Conservation (phyloP, 1,140 invertebrate genomes). For the Polyergus mexicanus region DNA sequence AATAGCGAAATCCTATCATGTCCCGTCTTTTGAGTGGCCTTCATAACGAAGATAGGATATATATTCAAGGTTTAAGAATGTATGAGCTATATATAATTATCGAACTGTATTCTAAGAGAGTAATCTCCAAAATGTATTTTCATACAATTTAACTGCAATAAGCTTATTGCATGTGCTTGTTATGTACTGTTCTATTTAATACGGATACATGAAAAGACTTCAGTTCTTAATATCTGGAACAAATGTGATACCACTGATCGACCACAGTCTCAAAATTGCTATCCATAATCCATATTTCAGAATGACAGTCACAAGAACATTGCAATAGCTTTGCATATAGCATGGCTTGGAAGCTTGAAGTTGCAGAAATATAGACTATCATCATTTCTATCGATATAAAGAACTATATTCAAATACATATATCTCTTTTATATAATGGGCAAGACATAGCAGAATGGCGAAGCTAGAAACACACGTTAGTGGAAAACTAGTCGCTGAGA, state of each 20-base stretch:
- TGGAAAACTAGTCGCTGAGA: slow-evolving; percentile 25
- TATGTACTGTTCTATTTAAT: slow-evolving; percentile 27
- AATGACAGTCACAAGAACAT: slow-evolving; percentile 63
- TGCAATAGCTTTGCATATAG: slow-evolving; percentile 64
- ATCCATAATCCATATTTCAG: slow-evolving; percentile 51
- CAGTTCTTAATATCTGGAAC: neutral
- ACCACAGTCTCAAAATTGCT: slow-evolving; percentile 13
- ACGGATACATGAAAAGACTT: slow-evolving; percentile 21
- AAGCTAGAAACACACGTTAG: neutral
- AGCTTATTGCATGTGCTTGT: slow-evolving; percentile 72
- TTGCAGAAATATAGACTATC: slow-evolving; percentile 44
- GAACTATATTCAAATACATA: slow-evolving; percentile 50
- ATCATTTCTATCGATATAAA: slow-evolving; percentile 39
- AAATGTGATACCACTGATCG: slow-evolving; percentile 20
- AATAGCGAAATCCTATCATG: slow-evolving; percentile 55
- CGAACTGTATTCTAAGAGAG: slow-evolving; percentile 52
- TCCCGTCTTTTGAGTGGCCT: slow-evolving; percentile 73
- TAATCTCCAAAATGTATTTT: slow-evolving; percentile 73
- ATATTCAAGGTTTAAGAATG: slow-evolving; percentile 65
- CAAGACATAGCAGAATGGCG: neutral
- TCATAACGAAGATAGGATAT: slow-evolving; percentile 67
- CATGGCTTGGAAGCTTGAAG: slow-evolving; percentile 61
- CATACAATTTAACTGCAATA: slow-evolving; percentile 67
- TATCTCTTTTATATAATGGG: slow-evolving; percentile 38
- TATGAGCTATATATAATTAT: slow-evolving; percentile 62